Evolutionary conservation across 2,113 vertebrate genomes (phyloP).

Genomic region (Cyprinodon tularosa): DNA sequence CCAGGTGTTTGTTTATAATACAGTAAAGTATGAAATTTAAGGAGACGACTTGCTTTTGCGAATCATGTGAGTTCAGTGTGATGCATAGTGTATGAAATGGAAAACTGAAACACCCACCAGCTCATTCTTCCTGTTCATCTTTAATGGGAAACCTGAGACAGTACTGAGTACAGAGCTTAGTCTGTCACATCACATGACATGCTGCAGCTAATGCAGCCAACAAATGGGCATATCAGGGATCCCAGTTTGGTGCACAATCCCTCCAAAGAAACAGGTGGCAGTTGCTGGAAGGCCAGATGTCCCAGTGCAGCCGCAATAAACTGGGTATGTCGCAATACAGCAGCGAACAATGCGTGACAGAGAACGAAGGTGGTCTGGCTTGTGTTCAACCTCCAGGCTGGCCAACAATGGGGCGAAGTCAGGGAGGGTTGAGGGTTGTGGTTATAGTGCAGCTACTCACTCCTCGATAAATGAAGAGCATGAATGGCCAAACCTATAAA

Average conservation of each 20-base stretch:
- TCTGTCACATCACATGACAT: slow-evolving; percentile 81
- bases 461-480: slow-evolving; percentile 19
- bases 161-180: slow-evolving; percentile 76
- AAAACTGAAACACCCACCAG: slow-evolving; percentile 33
- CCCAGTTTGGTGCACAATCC: slow-evolving; percentile 63
- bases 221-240: slow-evolving; percentile 79
- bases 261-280: slow-evolving; percentile 75
- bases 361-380: slow-evolving; percentile 73
- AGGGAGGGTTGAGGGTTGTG: slow-evolving; percentile 3
- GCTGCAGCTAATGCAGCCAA: slow-evolving; percentile 78
- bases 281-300: slow-evolving; percentile 75
- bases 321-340: slow-evolving; percentile 66
- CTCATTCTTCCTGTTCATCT: slow-evolving; percentile 57
- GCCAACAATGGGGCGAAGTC: slow-evolving; percentile 37
- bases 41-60: slow-evolving; percentile 5
- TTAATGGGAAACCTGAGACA: slow-evolving; percentile 81
- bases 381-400: slow-evolving; percentile 56
- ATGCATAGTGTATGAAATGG: slow-evolving; percentile 24
- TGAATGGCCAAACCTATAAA: slow-evolving; percentile 34
- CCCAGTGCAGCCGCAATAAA: slow-evolving; percentile 66
- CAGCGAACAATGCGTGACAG: slow-evolving; percentile 69
- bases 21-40: not conserved
- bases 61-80: not conserved
- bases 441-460: slow-evolving; percentile 14
- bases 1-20: not conserved